These are phyloP conservation scores for Alectura lathami DNA, from an alignment of 2,113 vertebrate genomes.

Conservation along the genomic window DNA sequence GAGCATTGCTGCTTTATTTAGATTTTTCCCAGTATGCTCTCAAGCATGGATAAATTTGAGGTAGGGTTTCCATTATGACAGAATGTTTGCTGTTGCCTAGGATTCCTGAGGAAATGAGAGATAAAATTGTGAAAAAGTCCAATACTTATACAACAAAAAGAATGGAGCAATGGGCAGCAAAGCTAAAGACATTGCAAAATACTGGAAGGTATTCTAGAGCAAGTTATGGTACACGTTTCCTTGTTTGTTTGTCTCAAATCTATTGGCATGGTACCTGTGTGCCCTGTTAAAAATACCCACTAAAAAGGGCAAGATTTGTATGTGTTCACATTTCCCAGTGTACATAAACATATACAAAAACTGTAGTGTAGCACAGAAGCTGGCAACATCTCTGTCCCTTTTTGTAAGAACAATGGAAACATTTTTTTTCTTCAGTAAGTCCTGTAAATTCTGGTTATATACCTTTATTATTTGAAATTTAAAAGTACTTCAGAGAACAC, in stretches of 20 bases:
- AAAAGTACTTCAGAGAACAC: neutral
- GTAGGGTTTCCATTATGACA: neutral
- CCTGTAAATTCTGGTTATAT: neutral
- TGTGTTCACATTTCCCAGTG: neutral
- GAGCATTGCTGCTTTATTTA: neutral
- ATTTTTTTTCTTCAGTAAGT: neutral
- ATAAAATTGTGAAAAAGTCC: neutral
- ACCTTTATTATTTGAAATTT: neutral
- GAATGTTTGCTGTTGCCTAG: neutral
- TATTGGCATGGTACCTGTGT: neutral
- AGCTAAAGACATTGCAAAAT: neutral
- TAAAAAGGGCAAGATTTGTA: neutral
- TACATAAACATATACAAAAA: neutral
- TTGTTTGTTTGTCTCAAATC: neutral
- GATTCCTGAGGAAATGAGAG: neutral
- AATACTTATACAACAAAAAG: neutral
- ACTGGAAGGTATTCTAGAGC: neutral
- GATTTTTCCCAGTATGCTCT: neutral
- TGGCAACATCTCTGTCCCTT: neutral
- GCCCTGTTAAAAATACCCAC: neutral
- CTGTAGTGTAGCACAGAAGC: neutral
- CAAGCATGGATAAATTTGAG: neutral
- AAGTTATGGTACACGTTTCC: neutral
- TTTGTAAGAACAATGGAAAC: neutral
- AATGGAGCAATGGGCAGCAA: neutral